A percentile compares a stretch with the other conserved stretches of the same genome.
phyloP scores from a whole-genome alignment of 64 coral and sea anemone genomes.

The Montipora efflorescens region DNA sequence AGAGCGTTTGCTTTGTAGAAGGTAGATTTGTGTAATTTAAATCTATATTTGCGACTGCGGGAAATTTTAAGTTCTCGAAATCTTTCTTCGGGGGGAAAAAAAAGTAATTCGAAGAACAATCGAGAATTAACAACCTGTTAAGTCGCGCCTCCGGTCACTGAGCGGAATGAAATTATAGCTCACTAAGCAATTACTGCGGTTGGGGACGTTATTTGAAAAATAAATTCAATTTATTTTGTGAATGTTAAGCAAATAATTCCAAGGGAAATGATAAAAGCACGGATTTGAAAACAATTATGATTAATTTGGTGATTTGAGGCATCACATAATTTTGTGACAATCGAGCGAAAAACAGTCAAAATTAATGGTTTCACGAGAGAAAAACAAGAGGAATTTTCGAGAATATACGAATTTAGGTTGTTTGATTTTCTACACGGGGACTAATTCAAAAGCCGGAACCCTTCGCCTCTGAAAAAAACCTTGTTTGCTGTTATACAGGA shows the following conservation, averaged over 20 bases:
- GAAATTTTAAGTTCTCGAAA: constrained; percentile 24
- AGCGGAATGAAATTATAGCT: constrained; percentile 38
- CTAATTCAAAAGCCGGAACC: constrained; percentile 82
- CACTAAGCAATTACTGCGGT: constrained; percentile 63
- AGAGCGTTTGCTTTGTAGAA: constrained; percentile 86
- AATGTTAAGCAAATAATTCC: constrained; percentile 89
- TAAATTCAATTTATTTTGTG: constrained; percentile 90
- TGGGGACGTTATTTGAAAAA: constrained; percentile 86
- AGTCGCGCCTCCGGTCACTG: constrained; percentile 21
- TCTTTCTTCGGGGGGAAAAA: constrained; percentile 33
- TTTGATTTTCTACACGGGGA: constrained; percentile 71
- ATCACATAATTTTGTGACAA: constrained; percentile 2
- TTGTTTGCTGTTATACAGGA: constrained; percentile 92
- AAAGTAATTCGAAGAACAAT: neutral
- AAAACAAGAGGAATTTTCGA: constrained; percentile 1
- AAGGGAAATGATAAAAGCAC: constrained; percentile 49
- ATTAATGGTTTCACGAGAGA: constrained; percentile 58
- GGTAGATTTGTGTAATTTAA: constrained; percentile 82
- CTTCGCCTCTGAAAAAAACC: constrained; percentile 34
- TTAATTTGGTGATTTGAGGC: constrained; percentile 43
- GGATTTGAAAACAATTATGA: constrained; percentile 59
- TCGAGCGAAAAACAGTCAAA: constrained; percentile 21
- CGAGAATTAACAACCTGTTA: neutral
- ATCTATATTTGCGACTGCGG: constrained; percentile 70
- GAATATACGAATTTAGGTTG: constrained; percentile 66